A percentile compares a stretch with the other conserved stretches of the same genome.
Conservation (phyloP, 2,113 vertebrate species). For the Hymenochirus boettgeri region DNA sequence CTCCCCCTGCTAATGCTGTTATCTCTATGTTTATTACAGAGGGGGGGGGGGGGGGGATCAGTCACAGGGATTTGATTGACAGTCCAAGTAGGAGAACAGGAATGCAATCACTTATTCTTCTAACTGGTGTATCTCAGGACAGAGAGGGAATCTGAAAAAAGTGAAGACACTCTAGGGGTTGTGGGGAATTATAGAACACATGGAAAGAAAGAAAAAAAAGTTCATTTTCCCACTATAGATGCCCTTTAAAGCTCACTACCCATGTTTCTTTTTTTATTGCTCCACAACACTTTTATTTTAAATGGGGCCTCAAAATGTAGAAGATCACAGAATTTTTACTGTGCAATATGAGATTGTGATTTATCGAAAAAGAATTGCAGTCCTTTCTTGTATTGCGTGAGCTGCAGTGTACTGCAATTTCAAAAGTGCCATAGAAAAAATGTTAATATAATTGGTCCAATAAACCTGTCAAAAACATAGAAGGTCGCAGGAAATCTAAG, state of each 20-base stretch:
- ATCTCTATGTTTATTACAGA: no score
- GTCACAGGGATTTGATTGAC: no score
- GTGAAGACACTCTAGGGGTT: no score
- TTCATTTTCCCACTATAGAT: no score
- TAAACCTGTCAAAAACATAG: slow-evolving; percentile 42
- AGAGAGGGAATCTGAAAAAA: no score
- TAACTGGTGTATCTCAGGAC: no score
- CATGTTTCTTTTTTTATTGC: slow-evolving; percentile 23
- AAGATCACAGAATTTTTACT: slow-evolving; percentile 39
- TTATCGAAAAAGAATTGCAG: slow-evolving; percentile 29
- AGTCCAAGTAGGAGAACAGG: no score
- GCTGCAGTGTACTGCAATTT: slow-evolving; percentile 16
- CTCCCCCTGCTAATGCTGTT: no score
- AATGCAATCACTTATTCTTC: no score
- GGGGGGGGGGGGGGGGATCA: no score
- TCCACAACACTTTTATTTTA: slow-evolving; percentile 17
- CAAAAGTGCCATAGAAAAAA: slow-evolving; percentile 31
- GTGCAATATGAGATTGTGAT: slow-evolving; percentile 20
- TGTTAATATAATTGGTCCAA: slow-evolving; percentile 38
- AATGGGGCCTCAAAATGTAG: slow-evolving; percentile 30
- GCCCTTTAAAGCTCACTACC: slow-evolving; percentile 13
- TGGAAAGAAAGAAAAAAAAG: no score
- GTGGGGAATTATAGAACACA: no score
- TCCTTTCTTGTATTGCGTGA: slow-evolving; percentile 20
- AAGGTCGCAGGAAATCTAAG: slow-evolving; percentile 37